Base-by-base conservation (phyloP, 2,888 invertebrate genomes). In the Lomographa bimaculata region DNA sequence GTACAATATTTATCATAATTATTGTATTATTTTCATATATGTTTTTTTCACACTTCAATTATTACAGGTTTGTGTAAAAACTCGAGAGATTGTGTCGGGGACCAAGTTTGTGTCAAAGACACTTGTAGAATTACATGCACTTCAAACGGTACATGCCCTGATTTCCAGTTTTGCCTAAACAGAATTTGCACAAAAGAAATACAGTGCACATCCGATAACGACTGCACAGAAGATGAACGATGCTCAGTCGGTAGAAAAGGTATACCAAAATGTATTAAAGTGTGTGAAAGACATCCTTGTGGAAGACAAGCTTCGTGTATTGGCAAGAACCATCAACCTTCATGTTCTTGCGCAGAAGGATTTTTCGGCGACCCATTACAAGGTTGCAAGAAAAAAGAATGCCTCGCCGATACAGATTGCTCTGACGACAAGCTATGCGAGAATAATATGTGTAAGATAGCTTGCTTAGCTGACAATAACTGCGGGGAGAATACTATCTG, bases 401-500 rank as follows among this genome's bases (percentile, higher is more conserved):
- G 97, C 62, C 90, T 90, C 38, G 71, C 66, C 0, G 92, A 94
- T 61, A 82, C 90, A 0, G 93, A 97, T 39, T 97, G 97, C 63
- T 91, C 94, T 0, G 93, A 93, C 29, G 96, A 97, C 65, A 96
- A 96, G 79, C 90, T 95, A 26, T 97, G 97, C 60, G 94, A 96
- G 49, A 90, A 92, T 45, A 93, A 94, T 67, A 94, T 93, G 86
- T 97, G 97, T 70, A 95, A 96, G 85, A 95, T 96, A 45, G 95
- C 96, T 7, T 97, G 97, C 68, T 87, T 96, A 8, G 92, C 93
- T 2, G 90, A 93, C n/a, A 95, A 96, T 73, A 93, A 94, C 7
- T 97, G 97, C 63, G 96, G 96, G 0, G 92, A 93, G 33, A 96
- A 97, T 75, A 94, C 97, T 0, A 86, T 97, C 20, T 97, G 97